phyloP scores from a whole-genome alignment of 2,113 vertebrate genomes.

The Oncorhynchus keta region DNA sequence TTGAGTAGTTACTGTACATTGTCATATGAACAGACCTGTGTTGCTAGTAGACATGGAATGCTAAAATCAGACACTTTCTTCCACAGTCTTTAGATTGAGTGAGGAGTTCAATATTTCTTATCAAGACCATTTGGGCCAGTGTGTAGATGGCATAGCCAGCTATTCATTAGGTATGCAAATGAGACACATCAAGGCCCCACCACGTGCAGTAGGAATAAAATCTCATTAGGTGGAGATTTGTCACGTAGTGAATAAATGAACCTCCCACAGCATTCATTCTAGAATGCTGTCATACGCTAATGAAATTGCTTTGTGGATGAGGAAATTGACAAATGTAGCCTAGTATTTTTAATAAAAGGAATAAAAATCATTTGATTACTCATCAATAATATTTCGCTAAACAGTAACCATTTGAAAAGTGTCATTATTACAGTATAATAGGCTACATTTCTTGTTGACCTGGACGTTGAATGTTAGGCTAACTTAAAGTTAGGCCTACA shows the following conservation, averaged over 20 bases:
- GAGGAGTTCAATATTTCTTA: not conserved
- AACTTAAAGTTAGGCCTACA: not conserved
- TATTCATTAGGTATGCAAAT: not conserved
- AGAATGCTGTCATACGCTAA: constrained; percentile 26
- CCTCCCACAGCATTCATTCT: constrained; percentile 29
- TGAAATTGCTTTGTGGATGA: not conserved
- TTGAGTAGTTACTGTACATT: not conserved
- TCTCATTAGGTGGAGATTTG: constrained; percentile 38
- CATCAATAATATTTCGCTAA: not conserved
- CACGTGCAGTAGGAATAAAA: constrained; percentile 16
- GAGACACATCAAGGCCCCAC: not conserved
- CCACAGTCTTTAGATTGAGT: no score
- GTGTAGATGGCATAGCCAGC: not conserved
- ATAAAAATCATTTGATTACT: not conserved
- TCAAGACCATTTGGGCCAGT: not conserved
- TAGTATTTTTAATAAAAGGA: not conserved
- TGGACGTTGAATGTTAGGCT: not conserved
- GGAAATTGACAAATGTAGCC: not conserved
- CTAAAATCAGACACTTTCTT: no score
- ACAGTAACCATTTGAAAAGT: not conserved
- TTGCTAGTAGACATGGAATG: not conserved
- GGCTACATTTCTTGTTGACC: not conserved
- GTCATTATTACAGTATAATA: not conserved
- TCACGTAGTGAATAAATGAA: constrained; percentile 41
- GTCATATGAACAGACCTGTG: not conserved